Base-by-base conservation (phyloP, 2,888 invertebrate species). In the Morpho deidamia region DNA sequence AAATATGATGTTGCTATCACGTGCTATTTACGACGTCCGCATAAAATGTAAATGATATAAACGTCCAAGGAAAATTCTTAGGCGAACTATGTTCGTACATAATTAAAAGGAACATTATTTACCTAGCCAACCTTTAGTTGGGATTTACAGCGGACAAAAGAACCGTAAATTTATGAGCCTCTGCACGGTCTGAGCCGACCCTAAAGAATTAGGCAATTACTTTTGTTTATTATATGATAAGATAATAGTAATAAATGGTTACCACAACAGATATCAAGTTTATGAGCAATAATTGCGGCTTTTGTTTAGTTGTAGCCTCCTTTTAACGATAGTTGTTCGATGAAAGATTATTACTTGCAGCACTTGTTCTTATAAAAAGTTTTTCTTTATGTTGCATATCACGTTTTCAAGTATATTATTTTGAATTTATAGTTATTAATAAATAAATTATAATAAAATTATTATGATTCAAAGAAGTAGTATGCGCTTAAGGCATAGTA, bases 171-270 rank as follows among this genome's bases (percentile, higher is more conserved):
- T 79, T 74, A 61, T 65, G 65, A 72, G 70, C 74, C 78, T 77
- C 75, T 71, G 70, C 72, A 69, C 68, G 70, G 68, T 67, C 58
- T 51, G 55, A 67, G 62, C 61, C 66, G 69, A 65, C 75, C 76
- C 75, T 72, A 78, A 82, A 80, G 81, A 84, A 87, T 86, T 83
- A 78, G 74, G 72, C 74, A 77, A 83, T 86, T 84, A 81, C 74
- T 75, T 79, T 78, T 72, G 72, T 83, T 84, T 81, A 78, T 77
- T 71, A 70, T 71, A 70, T 70, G 67, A 73, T 65, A 76, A 75
- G 66, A 68, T 74, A 76, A 75, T 73, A 70, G 69, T 70, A 75
- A 79, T 72, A 60, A 57, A 63, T 61, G 60, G 64, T 67, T 67
- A 64, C 55, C 48, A 47, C 55, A 47, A 53, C 52, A 58, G 58